Base-by-base conservation (phyloP, 2,113 vertebrate species). In the Castor canadensis region DNA sequence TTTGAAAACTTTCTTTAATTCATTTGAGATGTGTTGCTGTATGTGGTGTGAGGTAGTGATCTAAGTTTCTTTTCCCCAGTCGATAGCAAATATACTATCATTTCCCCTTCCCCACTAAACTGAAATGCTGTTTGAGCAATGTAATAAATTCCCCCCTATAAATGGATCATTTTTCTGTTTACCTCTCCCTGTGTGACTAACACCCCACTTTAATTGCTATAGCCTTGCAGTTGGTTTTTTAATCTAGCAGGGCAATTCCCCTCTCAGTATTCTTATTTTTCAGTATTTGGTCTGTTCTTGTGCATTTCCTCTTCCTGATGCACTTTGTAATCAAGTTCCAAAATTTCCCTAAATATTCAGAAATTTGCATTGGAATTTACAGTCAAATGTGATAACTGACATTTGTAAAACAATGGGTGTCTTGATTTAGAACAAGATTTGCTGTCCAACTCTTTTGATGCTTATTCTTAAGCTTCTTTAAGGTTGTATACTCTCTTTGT, bases 81-180 rank as follows among this genome's bases (percentile, higher is more conserved):
- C 28, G 22, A 94, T 16, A 80, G 76, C 38, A 87, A 95, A 75
- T 45, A 12, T 69, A 22, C 67, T 30, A 60, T 81, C 69, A 56
- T 86, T 71, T 22, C 16, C 26, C 22, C 35, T 26, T 9, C 58
- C 45, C 54, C 38, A 60, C 45, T 69, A 71, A n/a, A 73, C 47
- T 82, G 87, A 96, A 96, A 82, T 72, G 45, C 32, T 67, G 62
- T 60, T 73, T 92, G 45, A 54, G 30, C 87, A 71, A 66, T 20
- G 64, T 24, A 72, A 87, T 96, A 67, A 96, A 87, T 89, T 28
- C 38, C 52, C 22, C 20, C 0, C 4, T 38, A 30, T 62, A 62
- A 82, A 72, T 9, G 9, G 87, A 58, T 52, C n/a, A 35, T 28
- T 77, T 88, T 67, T 30, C 38, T 24, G 32, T 66, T 79, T 92